Conservation (phyloP, 2,888 invertebrate species). For the Drosophila rubida region DNA sequence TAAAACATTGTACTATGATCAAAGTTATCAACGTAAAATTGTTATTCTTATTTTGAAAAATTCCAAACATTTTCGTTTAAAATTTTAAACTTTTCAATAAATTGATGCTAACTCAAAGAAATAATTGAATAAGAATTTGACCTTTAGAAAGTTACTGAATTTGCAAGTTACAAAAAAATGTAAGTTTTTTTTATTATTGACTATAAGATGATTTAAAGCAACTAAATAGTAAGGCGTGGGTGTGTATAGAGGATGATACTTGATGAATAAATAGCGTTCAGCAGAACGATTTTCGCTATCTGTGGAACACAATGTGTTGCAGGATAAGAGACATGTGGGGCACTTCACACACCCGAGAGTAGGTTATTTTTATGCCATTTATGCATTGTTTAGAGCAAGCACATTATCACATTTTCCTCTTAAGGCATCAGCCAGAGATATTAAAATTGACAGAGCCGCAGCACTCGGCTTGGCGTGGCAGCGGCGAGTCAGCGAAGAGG, state of each 20-base stretch:
- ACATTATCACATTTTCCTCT: conserved; percentile 80
- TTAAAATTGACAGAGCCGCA: conserved; percentile 51
- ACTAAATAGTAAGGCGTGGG: no score
- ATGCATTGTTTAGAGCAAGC: conserved; percentile 70
- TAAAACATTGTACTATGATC: background rate
- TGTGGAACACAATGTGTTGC: background rate
- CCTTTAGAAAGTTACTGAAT: no score
- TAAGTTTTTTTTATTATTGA: no score
- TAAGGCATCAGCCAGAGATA: conserved; percentile 70
- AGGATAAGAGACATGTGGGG: conserved; percentile 6
- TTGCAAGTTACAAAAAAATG: no score
- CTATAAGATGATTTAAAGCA: no score
- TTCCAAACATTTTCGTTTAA: background rate
- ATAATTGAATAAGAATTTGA: no score
- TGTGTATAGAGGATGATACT: background rate
- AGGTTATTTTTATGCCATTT: conserved; percentile 73
- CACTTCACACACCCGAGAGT: conserved; percentile 43
- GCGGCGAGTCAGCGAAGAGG: no score
- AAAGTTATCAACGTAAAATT: background rate
- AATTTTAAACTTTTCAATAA: background rate
- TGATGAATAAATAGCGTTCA: background rate
- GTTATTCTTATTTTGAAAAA: background rate
- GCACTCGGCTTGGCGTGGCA: no score
- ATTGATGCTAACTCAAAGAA: no score
- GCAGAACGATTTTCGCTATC: background rate